A percentile compares a stretch with the other conserved stretches of the same genome.
Conservation (phyloP, 2,113 vertebrate species). For the Gasterosteus aculeatus region DNA sequence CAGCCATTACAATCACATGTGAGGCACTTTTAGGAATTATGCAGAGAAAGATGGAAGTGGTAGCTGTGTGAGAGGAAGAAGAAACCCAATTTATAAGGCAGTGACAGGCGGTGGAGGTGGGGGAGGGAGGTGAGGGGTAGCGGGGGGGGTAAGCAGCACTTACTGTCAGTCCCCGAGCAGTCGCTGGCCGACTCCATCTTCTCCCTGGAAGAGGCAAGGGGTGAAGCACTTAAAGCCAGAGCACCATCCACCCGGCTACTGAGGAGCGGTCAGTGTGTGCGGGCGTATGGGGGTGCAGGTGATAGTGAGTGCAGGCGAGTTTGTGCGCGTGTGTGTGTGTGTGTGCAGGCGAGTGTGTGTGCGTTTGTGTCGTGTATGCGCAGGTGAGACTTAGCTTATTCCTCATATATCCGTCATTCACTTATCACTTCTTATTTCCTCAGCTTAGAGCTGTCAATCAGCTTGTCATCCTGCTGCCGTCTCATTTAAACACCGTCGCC, state of each 20-base stretch:
- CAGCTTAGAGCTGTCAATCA: too few relatives aligned
- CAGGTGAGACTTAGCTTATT: too few relatives aligned
- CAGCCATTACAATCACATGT: slow-evolving; percentile 51
- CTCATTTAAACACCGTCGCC: too few relatives aligned
- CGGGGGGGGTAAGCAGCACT: slow-evolving; percentile 64
- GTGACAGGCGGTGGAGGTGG: slow-evolving; percentile 39
- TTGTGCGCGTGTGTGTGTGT: not conserved
- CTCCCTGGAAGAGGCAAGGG: slow-evolving; percentile 84
- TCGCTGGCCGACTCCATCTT: slow-evolving; percentile 92
- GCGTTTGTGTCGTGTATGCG: too few relatives aligned
- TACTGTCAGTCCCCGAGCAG: slow-evolving; percentile 86
- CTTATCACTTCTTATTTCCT: too few relatives aligned
- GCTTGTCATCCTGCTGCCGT: too few relatives aligned
- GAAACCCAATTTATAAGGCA: slow-evolving; percentile 36
- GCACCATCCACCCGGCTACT: slow-evolving; percentile 28
- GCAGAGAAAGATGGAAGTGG: slow-evolving; percentile 51
- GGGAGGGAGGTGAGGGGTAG: not conserved
- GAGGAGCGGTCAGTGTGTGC: slow-evolving; percentile 31
- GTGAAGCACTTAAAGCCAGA: slow-evolving; percentile 43
- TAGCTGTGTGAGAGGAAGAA: slow-evolving; percentile 28
- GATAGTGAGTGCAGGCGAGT: not conserved
- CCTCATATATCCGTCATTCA: too few relatives aligned
- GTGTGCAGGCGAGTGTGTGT: too few relatives aligned
- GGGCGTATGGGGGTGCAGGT: not conserved
- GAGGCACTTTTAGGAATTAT: slow-evolving; percentile 47